Conservation (phyloP, 1,140 invertebrate genomes). For the Lethrus apterus region DNA sequence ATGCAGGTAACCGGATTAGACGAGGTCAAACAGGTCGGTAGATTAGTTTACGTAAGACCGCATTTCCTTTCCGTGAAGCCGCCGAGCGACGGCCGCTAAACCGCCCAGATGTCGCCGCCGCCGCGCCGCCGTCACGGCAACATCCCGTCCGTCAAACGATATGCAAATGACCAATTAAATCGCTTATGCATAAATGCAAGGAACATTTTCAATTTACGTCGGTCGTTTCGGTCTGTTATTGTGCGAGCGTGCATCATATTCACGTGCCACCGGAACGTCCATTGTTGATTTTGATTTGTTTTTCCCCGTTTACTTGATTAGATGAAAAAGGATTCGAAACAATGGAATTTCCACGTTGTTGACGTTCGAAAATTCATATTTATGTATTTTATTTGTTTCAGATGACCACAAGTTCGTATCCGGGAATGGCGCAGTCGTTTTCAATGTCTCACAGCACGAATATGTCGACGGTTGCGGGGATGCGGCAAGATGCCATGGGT, state of each 20-base stretch:
- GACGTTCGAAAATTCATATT: not conserved
- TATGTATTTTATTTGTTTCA: slow-evolving; percentile 49
- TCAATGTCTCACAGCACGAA: slow-evolving; percentile 85
- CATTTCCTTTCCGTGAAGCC: slow-evolving; percentile 26
- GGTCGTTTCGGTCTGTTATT: not conserved
- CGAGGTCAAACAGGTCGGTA: slow-evolving; percentile 38
- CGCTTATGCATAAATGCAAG: not conserved
- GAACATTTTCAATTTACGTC: not conserved
- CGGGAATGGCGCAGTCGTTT: slow-evolving; percentile 88
- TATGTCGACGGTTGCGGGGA: slow-evolving; percentile 77
- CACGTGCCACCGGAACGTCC: not conserved
- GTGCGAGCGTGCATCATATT: not conserved
- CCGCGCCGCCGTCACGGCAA: slow-evolving; percentile 1
- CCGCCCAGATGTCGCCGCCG: slow-evolving; percentile 3
- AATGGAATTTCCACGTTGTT: too few species aligned
- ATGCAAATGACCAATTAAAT: not conserved
- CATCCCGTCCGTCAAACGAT: not conserved
- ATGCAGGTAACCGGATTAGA: slow-evolving; percentile 35
- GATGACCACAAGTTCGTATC: slow-evolving; percentile 86
- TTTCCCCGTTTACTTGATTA: not conserved
- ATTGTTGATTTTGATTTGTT: not conserved
- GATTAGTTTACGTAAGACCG: slow-evolving; percentile 38
- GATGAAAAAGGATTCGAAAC: not conserved
- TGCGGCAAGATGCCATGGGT: slow-evolving; percentile 89
- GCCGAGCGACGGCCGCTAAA: slow-evolving; percentile 19